Base-by-base conservation (phyloP, 2,113 vertebrate species). In the Trichomycterus rosablanca region DNA sequence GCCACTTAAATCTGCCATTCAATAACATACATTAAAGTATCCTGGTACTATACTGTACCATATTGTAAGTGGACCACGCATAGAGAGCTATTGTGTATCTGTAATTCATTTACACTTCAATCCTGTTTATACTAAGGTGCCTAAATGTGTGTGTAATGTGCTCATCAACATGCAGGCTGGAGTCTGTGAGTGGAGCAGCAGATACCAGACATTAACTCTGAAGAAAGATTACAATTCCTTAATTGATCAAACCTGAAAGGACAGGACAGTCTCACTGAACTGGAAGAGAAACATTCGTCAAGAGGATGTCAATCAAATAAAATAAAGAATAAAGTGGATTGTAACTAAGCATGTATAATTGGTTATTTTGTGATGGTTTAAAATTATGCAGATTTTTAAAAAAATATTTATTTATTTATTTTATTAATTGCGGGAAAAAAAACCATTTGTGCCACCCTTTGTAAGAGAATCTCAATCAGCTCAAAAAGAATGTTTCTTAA, bases 111-210 rank as follows among this genome's bases (percentile, higher is more conserved):
- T 67, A 53, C 32, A 12, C 14, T 30, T 34, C 24, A 49, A 57
- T 63, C 35, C 20, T 19, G 20, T 7, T 65, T 44, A 43, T n/a
- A 70, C 60, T 16, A 44, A 15, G 53, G 37, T 50, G 32, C 32
- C 32, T 23, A 53, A 58, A 40, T 50, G 32, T 4, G 22, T 58
- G 32, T 30, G 20, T 64, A 60, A 54, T 54, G 53, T 26, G 18
- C 19, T 35, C 24, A 23, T 14, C n/a, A 53, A 53, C 30, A 40
- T 54, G 24, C 23, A 37, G 15, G 34, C 44, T 59, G 26, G 24
- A 66, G 55, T 59, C 64, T 60, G 49, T 12, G 26, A 55, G 46
- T 65, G 19, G 14, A 23, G 56, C 51, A 66, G 46, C 44, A 49
- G 42, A 66, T 0, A 46, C 20, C n/a, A 26, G 35, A 20, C 5